Conservation (phyloP, 2,797 vertebrate species). For the Helicolenus hilgendorfi region DNA sequence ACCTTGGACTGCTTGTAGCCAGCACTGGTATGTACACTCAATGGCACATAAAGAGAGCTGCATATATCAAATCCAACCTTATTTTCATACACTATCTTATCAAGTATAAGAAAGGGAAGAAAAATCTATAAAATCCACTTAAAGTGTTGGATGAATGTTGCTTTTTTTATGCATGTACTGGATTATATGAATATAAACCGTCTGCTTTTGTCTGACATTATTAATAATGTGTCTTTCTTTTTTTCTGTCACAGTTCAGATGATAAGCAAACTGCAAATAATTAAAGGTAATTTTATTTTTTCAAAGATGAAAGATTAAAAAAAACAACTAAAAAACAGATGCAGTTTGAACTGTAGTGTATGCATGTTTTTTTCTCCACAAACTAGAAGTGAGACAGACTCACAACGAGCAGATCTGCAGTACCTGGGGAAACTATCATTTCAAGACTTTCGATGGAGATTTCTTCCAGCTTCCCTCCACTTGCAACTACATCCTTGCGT, state of each 20-base stretch:
- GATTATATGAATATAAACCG: not conserved
- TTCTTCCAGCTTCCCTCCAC: slow-evolving; percentile 85
- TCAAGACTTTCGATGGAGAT: slow-evolving; percentile 87
- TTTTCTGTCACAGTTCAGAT: slow-evolving; percentile 34
- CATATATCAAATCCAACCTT: not conserved
- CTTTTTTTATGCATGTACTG: not conserved
- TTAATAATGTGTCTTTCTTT: not conserved
- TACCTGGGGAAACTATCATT: slow-evolving; percentile 91
- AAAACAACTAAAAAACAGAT: not conserved
- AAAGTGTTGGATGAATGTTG: not conserved
- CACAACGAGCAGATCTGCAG: slow-evolving; percentile 85
- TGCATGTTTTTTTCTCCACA: not conserved
- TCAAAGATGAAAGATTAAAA: not conserved
- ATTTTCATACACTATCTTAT: not conserved
- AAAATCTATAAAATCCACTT: not conserved
- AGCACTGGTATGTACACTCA: slow-evolving; percentile 49
- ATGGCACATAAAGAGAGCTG: not conserved
- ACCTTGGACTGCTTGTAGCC: slow-evolving; percentile 24
- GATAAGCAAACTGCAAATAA: not conserved
- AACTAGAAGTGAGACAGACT: slow-evolving; percentile 44
- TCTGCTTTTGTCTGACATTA: not conserved
- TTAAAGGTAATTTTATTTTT: slow-evolving; percentile 47
- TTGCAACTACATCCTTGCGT: slow-evolving; percentile 85
- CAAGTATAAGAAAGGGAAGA: not conserved
- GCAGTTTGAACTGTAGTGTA: not conserved